phyloP scores from a whole-genome alignment of 2,888 invertebrate species.

The Timandra comae region DNA sequence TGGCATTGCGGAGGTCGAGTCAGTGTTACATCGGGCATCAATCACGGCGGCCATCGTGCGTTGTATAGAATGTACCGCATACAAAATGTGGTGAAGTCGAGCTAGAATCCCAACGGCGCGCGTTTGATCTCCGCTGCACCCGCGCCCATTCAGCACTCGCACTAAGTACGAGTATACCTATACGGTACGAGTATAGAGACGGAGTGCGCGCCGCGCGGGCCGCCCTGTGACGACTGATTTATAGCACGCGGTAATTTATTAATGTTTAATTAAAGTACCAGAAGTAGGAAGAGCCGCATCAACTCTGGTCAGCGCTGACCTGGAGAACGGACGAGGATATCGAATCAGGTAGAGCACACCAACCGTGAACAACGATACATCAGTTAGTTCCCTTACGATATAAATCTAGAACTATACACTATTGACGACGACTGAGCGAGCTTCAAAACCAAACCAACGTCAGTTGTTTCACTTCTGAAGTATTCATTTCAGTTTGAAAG shows the following conservation, averaged over 20 bases:
- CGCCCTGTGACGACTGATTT: constrained; percentile 63
- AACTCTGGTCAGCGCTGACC: too few relatives aligned
- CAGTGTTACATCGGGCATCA: neutral
- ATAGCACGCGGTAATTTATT: constrained; percentile 55
- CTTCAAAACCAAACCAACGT: too few relatives aligned
- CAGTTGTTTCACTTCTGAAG: too few relatives aligned
- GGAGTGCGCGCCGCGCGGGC: constrained; percentile 18
- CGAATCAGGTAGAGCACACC: too few relatives aligned
- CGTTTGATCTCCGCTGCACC: constrained; percentile 36
- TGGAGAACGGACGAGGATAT: too few relatives aligned
- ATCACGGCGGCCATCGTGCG: neutral
- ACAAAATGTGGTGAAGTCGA: constrained; percentile 14
- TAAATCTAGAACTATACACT: too few relatives aligned
- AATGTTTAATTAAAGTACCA: constrained; percentile 67
- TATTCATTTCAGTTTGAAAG: constrained; percentile 13
- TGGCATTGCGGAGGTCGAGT: neutral
- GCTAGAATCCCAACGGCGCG: constrained; percentile 38
- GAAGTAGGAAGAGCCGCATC: constrained; percentile 49
- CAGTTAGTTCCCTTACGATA: too few relatives aligned
- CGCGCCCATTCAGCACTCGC: constrained; percentile 34
- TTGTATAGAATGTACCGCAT: neutral
- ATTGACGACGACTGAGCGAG: too few relatives aligned
- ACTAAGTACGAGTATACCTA: neutral
- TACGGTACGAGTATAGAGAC: constrained; percentile 1
- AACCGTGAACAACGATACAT: too few relatives aligned